Conservation (phyloP, 2,797 vertebrate genomes). For the Lutjanus argentimaculatus region DNA sequence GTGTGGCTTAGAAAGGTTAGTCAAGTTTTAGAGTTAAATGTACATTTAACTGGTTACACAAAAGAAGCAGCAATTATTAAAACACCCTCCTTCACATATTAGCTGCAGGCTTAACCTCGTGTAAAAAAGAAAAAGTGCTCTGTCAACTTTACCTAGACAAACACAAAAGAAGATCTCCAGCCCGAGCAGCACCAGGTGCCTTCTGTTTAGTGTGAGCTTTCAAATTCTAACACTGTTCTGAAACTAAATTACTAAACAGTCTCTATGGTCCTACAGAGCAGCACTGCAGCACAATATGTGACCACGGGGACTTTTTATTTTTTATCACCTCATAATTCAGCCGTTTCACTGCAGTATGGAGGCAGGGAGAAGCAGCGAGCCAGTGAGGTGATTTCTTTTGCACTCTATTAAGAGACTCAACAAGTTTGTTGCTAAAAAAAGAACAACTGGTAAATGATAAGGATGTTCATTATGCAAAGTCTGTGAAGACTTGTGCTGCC, state of each 20-base stretch:
- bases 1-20: background rate
- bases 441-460: background rate
- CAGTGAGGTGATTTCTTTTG: background rate
- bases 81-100: background rate
- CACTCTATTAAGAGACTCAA: background rate
- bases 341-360: background rate
- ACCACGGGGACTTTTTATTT: background rate
- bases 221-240: constrained; percentile 38
- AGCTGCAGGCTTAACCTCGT: constrained; percentile 8
- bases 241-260: constrained; percentile 33
- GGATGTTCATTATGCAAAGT: background rate
- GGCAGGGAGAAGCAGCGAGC: background rate
- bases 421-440: constrained; percentile 2
- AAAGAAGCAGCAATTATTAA: background rate
- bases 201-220: constrained; percentile 61
- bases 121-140: constrained; percentile 46
- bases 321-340: constrained; percentile 30
- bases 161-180: constrained; percentile 51
- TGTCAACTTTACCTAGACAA: constrained; percentile 37
- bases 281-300: constrained; percentile 19
- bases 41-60: background rate
- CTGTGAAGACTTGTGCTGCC: constrained; percentile 2
- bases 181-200: constrained; percentile 38
- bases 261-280: constrained; percentile 24
- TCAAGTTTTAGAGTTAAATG: background rate